Base-by-base conservation (phyloP, 2,888 invertebrate species). In the Ypsolopha scabrella region DNA sequence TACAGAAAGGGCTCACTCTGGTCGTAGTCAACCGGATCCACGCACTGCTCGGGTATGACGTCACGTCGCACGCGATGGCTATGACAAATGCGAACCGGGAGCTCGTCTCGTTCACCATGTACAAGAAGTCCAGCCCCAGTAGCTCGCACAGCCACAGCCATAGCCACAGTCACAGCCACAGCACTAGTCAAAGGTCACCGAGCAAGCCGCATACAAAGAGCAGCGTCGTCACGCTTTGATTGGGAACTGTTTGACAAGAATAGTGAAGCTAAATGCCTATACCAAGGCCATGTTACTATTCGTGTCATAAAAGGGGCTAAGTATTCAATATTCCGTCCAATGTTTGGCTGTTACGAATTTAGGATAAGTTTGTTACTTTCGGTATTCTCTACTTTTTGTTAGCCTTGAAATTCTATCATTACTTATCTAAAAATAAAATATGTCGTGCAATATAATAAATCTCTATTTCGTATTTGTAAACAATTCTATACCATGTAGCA, bases 11-110 rank as follows among this genome's bases (percentile, higher is more conserved):
- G 0, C 58, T 86, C 6, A 85, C 86, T 0, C 60, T 87, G 34
- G 77, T 82, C 8, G 73, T 85, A 4, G 85, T 87, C 38, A 87
- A 87, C 63, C 69, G 83, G 6, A 67, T 87, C 2, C 87, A 87
- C 61, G 80, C 71, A 1, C 59, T 85, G n/a, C 70, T 86, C 41
- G 87, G 87, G 0, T 87, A 83, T 61, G 85, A 87, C 61, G 86
- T 87, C 9, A 71, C 83, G 1, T 86, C 86, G 0, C 87, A 87
- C 61, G 72, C 87, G 4, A 87, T 87, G 87, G 78, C 85, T 1
- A 85, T 87, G 80, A 85, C 86, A 14, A 85, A 83, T 58, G 76
- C 82, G 10, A 87, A 87, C 61, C 68, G 86, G 3, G 87, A 87
- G 61, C 70, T 86, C 39, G 66, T 86, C 47, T 85, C 87, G 13